Percentiles rank a stretch among this genome's conserved stretches.
Conservation (phyloP, 2,888 invertebrate genomes). For the Syrphus vitripennis region DNA sequence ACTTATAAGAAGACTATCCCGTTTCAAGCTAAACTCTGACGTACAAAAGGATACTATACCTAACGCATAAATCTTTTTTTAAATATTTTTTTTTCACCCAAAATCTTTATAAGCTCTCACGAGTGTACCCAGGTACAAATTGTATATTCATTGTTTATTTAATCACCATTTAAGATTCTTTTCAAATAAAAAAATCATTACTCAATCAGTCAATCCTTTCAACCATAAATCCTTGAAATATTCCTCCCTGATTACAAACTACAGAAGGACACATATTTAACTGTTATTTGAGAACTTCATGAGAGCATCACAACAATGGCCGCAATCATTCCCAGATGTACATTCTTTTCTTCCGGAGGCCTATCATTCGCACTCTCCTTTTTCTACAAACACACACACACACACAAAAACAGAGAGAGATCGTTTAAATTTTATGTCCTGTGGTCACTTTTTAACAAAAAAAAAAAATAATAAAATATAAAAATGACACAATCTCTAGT, state of each 20-base stretch:
- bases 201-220: constrained; percentile 18
- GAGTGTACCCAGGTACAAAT: background rate
- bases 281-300: constrained; percentile 32
- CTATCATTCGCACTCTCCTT: constrained; percentile 28
- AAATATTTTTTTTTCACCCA: too few species aligned
- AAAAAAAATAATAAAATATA: background rate
- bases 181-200: background rate
- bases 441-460: constrained; percentile 57
- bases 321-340: constrained; percentile 46
- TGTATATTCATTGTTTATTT: background rate
- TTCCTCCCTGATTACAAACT: background rate
- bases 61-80: too few species aligned
- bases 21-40: too few species aligned
- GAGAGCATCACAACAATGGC: constrained; percentile 15
- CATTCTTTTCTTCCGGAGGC: constrained; percentile 26
- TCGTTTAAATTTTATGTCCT: constrained; percentile 61
- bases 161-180: constrained; percentile 5
- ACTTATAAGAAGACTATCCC: too few species aligned
- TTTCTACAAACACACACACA: background rate
- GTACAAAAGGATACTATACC: too few species aligned
- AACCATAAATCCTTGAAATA: constrained; percentile 8
- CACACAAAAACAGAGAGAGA: background rate
- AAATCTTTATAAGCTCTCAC: too few species aligned
- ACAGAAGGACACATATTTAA: constrained; percentile 32
- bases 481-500: constrained; percentile 23